phyloP scores from a whole-genome alignment of 2,888 invertebrate genomes.

The Hybos culiciformis region DNA sequence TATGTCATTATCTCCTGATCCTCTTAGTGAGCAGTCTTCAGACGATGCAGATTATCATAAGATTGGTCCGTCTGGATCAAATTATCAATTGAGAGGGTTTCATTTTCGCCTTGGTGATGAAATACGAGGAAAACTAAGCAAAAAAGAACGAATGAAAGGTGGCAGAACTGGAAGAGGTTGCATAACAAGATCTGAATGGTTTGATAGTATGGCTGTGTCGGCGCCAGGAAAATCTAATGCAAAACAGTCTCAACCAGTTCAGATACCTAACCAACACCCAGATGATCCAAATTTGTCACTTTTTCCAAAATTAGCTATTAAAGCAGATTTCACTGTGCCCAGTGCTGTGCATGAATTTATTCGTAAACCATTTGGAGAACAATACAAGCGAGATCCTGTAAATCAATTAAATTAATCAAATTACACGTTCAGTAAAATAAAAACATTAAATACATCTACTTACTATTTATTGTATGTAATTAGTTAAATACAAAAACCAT shows the following conservation, averaged over 20 bases:
- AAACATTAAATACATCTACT: too few relatives aligned
- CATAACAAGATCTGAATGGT: slow-evolving; percentile 29
- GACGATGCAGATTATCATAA: slow-evolving; percentile 28
- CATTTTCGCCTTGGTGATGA: slow-evolving; percentile 27
- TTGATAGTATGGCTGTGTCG: slow-evolving; percentile 25
- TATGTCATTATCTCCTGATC: slow-evolving; percentile 10
- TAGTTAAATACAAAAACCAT: too few relatives aligned
- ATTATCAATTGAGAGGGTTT: slow-evolving; percentile 29
- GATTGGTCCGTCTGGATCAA: slow-evolving; percentile 25
- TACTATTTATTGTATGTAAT: too few relatives aligned
- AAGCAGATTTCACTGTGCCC: background rate
- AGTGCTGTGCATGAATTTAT: background rate
- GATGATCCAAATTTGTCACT: slow-evolving; percentile 26
- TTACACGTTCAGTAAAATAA: too few relatives aligned
- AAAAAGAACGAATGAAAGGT: slow-evolving; percentile 14
- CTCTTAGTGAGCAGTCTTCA: slow-evolving; percentile 25
- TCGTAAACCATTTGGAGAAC: slow-evolving; percentile 21
- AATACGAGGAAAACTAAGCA: slow-evolving; percentile 26
- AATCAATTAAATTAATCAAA: too few relatives aligned
- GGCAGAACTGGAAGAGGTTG: slow-evolving; percentile 19
- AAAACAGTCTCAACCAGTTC: slow-evolving; percentile 19
- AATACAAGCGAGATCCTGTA: slow-evolving; percentile 24
- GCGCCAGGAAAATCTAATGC: slow-evolving; percentile 20
- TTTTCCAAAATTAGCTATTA: slow-evolving; percentile 18
- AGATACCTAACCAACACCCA: slow-evolving; percentile 19